Conservation (phyloP, 2,113 vertebrate species). For the Axis porcinus region DNA sequence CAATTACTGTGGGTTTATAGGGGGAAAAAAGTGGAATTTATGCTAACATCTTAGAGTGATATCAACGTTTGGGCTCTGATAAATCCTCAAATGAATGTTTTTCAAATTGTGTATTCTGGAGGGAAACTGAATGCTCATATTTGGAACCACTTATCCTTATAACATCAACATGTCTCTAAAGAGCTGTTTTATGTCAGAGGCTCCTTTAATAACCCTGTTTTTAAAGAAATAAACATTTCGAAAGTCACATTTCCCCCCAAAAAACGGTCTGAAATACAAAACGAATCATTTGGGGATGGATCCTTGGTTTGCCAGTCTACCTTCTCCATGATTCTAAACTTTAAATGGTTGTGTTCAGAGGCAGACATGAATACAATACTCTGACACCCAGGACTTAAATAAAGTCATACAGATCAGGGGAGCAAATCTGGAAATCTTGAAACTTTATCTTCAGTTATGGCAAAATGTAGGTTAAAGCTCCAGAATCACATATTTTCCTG, state of each 20-base stretch:
- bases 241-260: slow-evolving; percentile 21
- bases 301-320: neutral
- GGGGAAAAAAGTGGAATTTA: slow-evolving; percentile 21
- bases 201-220: slow-evolving; percentile 52
- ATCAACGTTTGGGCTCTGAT: slow-evolving; percentile 56
- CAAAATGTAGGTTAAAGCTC: neutral
- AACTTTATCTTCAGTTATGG: neutral
- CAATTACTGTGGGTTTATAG: slow-evolving; percentile 4
- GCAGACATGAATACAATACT: neutral
- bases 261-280: slow-evolving; percentile 43
- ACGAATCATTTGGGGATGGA: neutral
- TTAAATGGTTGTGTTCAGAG: neutral
- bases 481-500: neutral
- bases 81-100: slow-evolving; percentile 53
- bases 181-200: slow-evolving; percentile 54
- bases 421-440: neutral
- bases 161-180: slow-evolving; percentile 35
- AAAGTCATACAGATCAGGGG: neutral
- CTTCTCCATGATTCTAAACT: neutral
- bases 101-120: slow-evolving; percentile 27
- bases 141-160: slow-evolving; percentile 42
- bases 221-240: slow-evolving; percentile 58
- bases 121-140: slow-evolving; percentile 28
- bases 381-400: neutral
- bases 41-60: slow-evolving; percentile 31